Evolutionary conservation across 2,888 invertebrate species (phyloP).

Genomic region (Quadroppia sp.): DNA sequence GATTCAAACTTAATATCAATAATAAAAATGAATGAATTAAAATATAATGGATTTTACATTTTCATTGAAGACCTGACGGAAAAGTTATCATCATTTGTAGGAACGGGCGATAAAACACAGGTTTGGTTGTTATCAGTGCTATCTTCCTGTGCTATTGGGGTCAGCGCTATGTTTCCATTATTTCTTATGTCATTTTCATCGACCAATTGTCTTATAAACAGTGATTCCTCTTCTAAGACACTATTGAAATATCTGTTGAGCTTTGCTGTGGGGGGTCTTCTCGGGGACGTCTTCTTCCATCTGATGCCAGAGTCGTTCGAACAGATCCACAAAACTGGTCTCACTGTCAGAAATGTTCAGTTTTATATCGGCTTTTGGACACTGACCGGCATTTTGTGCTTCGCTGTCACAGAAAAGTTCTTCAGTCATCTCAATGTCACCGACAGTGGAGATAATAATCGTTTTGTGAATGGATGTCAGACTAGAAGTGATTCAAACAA

Average conservation of each 20-base stretch:
- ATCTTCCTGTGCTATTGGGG: conserved; percentile 9
- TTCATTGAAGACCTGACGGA: neutral
- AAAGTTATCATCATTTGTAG: conserved; percentile 1
- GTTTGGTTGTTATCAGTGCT: conserved; percentile 29
- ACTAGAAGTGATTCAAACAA: neutral
- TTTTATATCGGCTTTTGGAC: conserved; percentile 64
- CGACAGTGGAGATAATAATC: neutral
- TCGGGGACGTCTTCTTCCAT: conserved; percentile 94
- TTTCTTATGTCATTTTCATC: conserved; percentile 7
- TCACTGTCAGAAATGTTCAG: conserved; percentile 29
- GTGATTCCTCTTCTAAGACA: conserved; percentile 20
- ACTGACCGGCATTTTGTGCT: conserved; percentile 77
- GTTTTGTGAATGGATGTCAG: neutral
- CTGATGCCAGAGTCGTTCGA: conserved; percentile 76
- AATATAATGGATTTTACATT: neutral
- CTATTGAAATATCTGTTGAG: conserved; percentile 62
- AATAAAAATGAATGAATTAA: neutral
- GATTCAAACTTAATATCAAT: neutral
- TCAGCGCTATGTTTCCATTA: conserved; percentile 30
- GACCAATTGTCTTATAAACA: conserved; percentile 13
- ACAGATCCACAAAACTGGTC: neutral
- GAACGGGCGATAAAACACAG: neutral
- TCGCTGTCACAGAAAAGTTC: conserved; percentile 84
- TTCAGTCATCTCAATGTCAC: conserved; percentile 56
- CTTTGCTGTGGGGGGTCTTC: conserved; percentile 89